A percentile compares a stretch with the other conserved stretches of the same genome.
These are phyloP conservation scores for Pammene fasciana DNA, from an alignment of 2,888 invertebrate genomes.

Conservation along the genomic window DNA sequence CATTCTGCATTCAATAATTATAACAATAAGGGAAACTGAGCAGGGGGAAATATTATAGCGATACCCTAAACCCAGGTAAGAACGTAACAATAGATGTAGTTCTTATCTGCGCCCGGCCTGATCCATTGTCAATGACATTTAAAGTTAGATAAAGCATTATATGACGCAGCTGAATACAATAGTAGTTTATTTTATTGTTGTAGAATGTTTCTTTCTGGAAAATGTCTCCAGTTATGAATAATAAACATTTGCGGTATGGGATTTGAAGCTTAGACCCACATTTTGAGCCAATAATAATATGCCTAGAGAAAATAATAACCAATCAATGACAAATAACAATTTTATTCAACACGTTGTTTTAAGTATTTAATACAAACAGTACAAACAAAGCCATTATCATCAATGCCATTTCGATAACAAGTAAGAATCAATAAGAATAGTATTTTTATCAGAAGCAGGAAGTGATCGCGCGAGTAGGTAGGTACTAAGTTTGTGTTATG, in stretches of 20 bases:
- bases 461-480: slow-evolving; percentile 4
- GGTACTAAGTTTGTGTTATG: slow-evolving; percentile 7
- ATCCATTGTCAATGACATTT: slow-evolving; percentile 19
- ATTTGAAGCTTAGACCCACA: no score
- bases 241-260: no score
- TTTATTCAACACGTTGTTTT: not conserved
- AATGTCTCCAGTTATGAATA: no score
- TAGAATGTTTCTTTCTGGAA: no score
- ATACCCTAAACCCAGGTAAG: slow-evolving; percentile 18
- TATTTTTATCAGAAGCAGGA: slow-evolving; percentile 29
- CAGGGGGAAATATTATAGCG: not conserved
- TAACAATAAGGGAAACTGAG: slow-evolving; percentile 9
- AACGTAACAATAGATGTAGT: slow-evolving; percentile 6
- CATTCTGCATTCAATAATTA: not conserved
- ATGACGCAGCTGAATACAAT: not conserved
- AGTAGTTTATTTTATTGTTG: not conserved
- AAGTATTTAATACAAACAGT: not conserved
- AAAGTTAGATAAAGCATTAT: not conserved
- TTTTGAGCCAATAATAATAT: no score
- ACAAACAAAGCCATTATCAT: not conserved
- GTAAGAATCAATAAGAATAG: slow-evolving; percentile 5
- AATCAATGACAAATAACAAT: not conserved
- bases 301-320: no score
- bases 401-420: slow-evolving; percentile 16
- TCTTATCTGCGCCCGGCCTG: not conserved